Evolutionary conservation across 1,140 invertebrate genomes (phyloP), one percentile per base, ranked within the genome.

Genomic region (Apocrypta bakeri): DNA sequence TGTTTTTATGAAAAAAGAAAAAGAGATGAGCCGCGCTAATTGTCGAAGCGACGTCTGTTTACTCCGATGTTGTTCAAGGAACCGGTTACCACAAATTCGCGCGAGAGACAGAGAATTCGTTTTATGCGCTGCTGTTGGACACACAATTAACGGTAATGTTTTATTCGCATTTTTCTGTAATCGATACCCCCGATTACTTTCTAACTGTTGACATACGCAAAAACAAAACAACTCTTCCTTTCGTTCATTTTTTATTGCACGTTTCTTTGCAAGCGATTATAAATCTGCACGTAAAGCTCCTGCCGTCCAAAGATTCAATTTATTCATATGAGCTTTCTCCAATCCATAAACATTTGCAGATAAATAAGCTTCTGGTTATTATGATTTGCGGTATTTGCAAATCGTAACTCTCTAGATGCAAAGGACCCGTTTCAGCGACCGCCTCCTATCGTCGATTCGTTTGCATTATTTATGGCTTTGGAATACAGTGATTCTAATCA

Each of bases 21-120:
- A n/a, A n/a, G n/a, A n/a, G n/a, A n/a, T n/a, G 56, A 75, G 71
- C 79, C n/a, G n/a, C 71, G 79, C 79, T 81, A 81, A 81, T 75
- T 81, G 72, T n/a, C n/a, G n/a, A n/a, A n/a, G n/a, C n/a, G n/a
- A n/a, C n/a, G n/a, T n/a, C 79, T 9, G 17, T 9, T 29, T 17
- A 17, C 42, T 48, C n/a, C n/a, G n/a, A n/a, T n/a, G n/a, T n/a
- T n/a, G n/a, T n/a, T n/a, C n/a, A n/a, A n/a, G n/a, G n/a, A n/a
- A n/a, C n/a, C n/a, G n/a, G n/a, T n/a, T n/a, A n/a, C n/a, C n/a
- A n/a, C n/a, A n/a, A n/a, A n/a, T n/a, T n/a, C n/a, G n/a, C n/a
- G n/a, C n/a, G n/a, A n/a, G n/a, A n/a, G n/a, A n/a, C n/a, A n/a
- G n/a, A n/a, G n/a, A n/a, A n/a, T n/a, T n/a, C n/a, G n/a, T n/a